Conservation (phyloP, 2,888 invertebrate genomes). For the Pseudococcus viburni region DNA sequence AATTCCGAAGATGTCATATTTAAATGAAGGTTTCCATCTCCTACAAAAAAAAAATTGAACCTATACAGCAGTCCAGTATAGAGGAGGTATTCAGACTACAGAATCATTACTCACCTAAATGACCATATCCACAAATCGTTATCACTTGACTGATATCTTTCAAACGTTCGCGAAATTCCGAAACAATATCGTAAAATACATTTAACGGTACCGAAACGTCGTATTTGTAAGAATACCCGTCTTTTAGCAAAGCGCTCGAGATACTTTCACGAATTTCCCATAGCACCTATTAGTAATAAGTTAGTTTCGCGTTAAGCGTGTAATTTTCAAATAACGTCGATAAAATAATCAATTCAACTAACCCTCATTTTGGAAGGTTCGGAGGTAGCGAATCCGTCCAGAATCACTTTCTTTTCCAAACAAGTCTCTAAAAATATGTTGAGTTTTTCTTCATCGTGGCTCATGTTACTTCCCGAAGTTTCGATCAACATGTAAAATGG, state of each 20-base stretch:
- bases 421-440: conserved; percentile 81
- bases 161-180: conserved; percentile 25
- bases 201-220: conserved; percentile 91
- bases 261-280: conserved; percentile 92
- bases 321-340: neutral
- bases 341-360: conserved; percentile 68
- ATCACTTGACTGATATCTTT: neutral
- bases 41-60: conserved; percentile 71
- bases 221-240: conserved; percentile 95
- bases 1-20: conserved; percentile 77
- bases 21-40: conserved; percentile 95
- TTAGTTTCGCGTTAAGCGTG: neutral
- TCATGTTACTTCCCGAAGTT: conserved; percentile 87
- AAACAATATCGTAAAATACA: conserved; percentile 83
- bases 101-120: conserved; percentile 80
- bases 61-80: neutral
- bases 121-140: conserved; percentile 85
- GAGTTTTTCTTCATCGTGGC: conserved; percentile 92
- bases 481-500: conserved; percentile 91
- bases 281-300: conserved; percentile 71
- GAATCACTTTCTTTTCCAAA: conserved; percentile 80
- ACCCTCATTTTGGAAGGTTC: conserved; percentile 87
- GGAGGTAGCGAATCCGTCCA: conserved; percentile 89
- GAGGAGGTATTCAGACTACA: neutral
- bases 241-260: conserved; percentile 80